phyloP scores from a whole-genome alignment of 30 jellyfish, hydroid and myxozoan species.

The Cassiopea xamachana region DNA sequence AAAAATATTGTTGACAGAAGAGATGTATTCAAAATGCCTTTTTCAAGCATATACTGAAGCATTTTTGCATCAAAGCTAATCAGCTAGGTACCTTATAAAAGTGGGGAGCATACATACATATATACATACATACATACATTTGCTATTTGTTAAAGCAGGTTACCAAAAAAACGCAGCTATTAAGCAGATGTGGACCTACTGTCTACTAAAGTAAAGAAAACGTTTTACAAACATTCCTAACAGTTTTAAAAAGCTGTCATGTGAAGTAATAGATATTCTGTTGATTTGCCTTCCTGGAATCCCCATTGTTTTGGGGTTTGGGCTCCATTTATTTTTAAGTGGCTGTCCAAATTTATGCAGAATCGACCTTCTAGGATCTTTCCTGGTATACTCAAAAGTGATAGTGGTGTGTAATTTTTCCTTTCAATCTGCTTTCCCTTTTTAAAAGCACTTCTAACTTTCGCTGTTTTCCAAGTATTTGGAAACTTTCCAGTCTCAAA shows the following conservation, averaged over 20 bases:
- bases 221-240: background rate
- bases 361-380: constrained; percentile 30
- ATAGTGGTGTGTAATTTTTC: background rate
- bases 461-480: constrained; percentile 18
- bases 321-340: constrained; percentile 22
- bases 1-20: background rate
- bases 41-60: background rate
- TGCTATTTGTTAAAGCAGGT: background rate
- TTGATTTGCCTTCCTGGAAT: constrained; percentile 41
- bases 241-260: constrained; percentile 7
- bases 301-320: constrained; percentile 53
- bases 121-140: constrained; percentile 15
- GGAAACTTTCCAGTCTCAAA: constrained; percentile 18
- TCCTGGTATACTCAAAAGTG: constrained; percentile 34
- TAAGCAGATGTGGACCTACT: background rate
- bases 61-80: background rate
- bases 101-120: constrained; percentile 8
- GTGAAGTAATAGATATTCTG: constrained; percentile 15
- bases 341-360: constrained; percentile 41
- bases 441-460: constrained; percentile 25
- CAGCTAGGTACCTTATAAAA: background rate
- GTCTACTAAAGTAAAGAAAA: background rate
- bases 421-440: constrained; percentile 3
- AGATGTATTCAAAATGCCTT: background rate
- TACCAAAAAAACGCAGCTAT: background rate